Evolutionary conservation across 2,113 vertebrate species (phyloP).

Genomic region (Corythornis madagascariensis): DNA sequence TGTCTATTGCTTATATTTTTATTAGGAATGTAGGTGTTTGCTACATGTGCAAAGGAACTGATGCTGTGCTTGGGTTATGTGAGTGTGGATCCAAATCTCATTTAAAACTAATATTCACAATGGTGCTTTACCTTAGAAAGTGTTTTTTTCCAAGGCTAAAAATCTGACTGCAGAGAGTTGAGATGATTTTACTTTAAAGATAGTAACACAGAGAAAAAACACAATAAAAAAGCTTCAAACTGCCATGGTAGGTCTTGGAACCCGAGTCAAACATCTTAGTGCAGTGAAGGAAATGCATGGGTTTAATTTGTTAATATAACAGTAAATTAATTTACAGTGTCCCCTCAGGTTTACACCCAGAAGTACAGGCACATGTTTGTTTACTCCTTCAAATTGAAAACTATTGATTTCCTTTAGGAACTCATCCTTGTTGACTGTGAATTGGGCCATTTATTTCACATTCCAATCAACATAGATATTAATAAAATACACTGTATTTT

Average conservation of each 20-base stretch:
- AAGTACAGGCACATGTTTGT: not conserved
- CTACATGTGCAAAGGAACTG: not conserved
- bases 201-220: not conserved
- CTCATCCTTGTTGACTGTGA: not conserved
- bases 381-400: conserved; percentile 45
- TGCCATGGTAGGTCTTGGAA: not conserved
- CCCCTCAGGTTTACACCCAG: conserved; percentile 2
- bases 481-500: not conserved
- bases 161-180: not conserved
- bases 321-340: conserved; percentile 28
- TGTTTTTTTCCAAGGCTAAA: not conserved
- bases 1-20: not conserved
- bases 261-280: not conserved
- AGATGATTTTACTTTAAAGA: not conserved
- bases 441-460: conserved; percentile 1
- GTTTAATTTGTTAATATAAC: conserved; percentile 27
- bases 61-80: not conserved
- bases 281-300: not conserved
- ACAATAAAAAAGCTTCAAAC: not conserved
- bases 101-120: not conserved
- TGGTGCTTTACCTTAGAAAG: not conserved
- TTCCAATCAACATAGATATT: not conserved
- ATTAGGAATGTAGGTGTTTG: not conserved
- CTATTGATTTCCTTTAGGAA: conserved; percentile 62
- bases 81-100: not conserved